phyloP scores from a whole-genome alignment of 2,797 vertebrate species.

The Balearica regulorum region DNA sequence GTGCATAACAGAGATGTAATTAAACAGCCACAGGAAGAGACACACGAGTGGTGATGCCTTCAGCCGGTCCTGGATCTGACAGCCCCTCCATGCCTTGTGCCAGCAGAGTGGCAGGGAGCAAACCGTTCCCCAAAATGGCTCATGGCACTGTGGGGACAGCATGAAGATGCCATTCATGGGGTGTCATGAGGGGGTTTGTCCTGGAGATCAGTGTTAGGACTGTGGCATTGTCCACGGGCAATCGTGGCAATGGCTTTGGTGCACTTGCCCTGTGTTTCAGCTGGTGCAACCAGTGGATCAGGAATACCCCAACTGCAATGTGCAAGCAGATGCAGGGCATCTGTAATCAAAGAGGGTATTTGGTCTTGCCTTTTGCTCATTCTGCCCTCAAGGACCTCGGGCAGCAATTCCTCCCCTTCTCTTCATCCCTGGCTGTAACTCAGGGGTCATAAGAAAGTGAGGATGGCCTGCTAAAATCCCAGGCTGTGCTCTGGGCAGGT shows the following conservation, averaged over 20 bases:
- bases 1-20: too few species aligned
- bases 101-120: not conserved
- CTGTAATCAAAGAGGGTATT: not conserved
- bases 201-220: not conserved
- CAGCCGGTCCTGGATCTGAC: not conserved
- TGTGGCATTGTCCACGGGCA: not conserved
- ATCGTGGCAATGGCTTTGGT: not conserved
- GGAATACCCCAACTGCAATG: not conserved
- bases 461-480: fast-evolving
- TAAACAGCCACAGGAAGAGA: not conserved
- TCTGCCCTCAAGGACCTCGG: not conserved
- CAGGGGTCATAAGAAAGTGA: not conserved
- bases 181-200: not conserved
- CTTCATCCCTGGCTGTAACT: not conserved
- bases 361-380: not conserved
- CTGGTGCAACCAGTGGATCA: not conserved
- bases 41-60: fast-evolving
- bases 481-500: not conserved
- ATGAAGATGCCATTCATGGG: not conserved
- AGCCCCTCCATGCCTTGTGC: not conserved
- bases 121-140: not conserved
- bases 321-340: not conserved
- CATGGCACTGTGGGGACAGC: not conserved
- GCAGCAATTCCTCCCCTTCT: not conserved
- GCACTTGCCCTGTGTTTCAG: not conserved